Base-by-base conservation (phyloP, 2,113 vertebrate genomes). In the Salvelinus alpinus region DNA sequence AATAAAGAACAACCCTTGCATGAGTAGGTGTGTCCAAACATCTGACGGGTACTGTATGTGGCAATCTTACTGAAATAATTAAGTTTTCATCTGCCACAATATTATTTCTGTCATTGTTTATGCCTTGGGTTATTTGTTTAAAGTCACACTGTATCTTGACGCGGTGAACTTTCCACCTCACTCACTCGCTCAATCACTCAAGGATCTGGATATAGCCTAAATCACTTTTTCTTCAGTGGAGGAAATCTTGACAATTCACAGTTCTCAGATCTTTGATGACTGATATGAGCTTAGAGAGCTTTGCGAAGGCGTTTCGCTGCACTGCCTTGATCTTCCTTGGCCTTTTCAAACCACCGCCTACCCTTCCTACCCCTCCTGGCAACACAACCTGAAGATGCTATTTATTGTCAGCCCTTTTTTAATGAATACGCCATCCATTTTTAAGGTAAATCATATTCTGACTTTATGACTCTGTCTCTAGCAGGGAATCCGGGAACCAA, bases 351-450 rank as follows among this genome's bases (percentile, higher is more conserved):
- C 27, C 71, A 18, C 68, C n/a, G 4, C 75, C 13, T 18, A 54
- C 51, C 51, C 51, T 4, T 14, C 51, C 51, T 54, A 54, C 12
- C 14, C 57, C 64, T 73, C 31, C 80, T 27, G 47, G 69, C 73
- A 69, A 67, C 66, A 38, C n/a, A 62, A 62, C 59, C 22, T 22
- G 31, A 44, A n/a, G 44, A 4, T 38, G 60, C 73, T 78, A 73
- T 75, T 83, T 82, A 72, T 75, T 82, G 66, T 78, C 76, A 82
- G 76, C 74, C 22, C 25, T 71, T 86, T 44, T 87, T 86, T 88
- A 89, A 91, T 85, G 83, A 89, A 84, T 71, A 4, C 65, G 48
- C 38, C 51, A 79, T 83, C 64, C 57, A 72, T 67, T 81, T 88
- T 65, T 0, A 59, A 24, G 25, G 76, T 67, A 73, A 81, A 82